These are phyloP conservation scores for Oxystoma pomonae DNA, from an alignment of 2,888 invertebrate genomes.

Conservation along the genomic window DNA sequence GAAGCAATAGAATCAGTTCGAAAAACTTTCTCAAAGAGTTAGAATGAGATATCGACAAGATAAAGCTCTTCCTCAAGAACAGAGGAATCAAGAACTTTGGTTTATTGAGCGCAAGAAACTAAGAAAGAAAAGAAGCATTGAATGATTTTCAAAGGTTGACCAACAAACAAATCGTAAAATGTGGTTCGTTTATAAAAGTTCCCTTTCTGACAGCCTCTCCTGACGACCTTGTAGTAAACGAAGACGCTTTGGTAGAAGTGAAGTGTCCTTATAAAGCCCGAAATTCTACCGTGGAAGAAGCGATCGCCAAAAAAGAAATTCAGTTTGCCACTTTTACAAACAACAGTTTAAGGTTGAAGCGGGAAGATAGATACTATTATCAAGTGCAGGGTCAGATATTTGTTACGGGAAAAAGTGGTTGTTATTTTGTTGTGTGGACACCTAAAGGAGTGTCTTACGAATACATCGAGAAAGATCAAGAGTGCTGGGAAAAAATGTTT, in stretches of 20 bases:
- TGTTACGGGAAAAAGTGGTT: conserved; percentile 27
- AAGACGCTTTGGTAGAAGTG: conserved; percentile 31
- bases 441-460: conserved; percentile 29
- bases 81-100: conserved; percentile 31
- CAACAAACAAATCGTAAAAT: conserved; percentile 22
- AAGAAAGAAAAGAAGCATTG: no score
- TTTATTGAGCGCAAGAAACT: conserved; percentile 31
- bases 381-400: conserved; percentile 35
- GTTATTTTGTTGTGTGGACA: conserved; percentile 35
- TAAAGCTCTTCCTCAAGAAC: conserved; percentile 27
- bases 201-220: conserved; percentile 33
- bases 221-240: conserved; percentile 29
- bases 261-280: conserved; percentile 34
- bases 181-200: conserved; percentile 30
- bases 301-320: conserved; percentile 26
- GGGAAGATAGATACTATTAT: conserved; percentile 31
- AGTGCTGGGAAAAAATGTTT: conserved; percentile 31
- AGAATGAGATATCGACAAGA: conserved; percentile 24
- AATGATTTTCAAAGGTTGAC: conserved; percentile 26
- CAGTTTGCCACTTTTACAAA: conserved; percentile 25
- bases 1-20: conserved; percentile 6
- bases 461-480: conserved; percentile 27
- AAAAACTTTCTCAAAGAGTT: conserved; percentile 25
- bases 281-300: conserved; percentile 27
- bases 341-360: conserved; percentile 24